Evolutionary conservation across 2,797 vertebrate species (phyloP).

Genomic region (Geotrypetes seraphini): DNA sequence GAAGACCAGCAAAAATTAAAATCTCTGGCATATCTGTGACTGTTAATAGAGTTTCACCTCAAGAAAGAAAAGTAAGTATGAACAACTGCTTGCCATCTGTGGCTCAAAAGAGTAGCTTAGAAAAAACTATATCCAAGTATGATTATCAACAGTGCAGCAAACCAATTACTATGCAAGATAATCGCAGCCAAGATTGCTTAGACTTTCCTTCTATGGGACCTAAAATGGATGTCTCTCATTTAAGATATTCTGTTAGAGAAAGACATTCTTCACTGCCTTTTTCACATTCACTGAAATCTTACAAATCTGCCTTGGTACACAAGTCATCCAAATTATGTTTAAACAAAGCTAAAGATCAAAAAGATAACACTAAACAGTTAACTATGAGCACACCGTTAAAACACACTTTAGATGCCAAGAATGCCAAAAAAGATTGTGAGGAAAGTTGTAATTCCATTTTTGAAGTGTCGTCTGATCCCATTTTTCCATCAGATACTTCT

Average conservation of each 20-base stretch:
- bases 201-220: too few species aligned
- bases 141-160: slow-evolving; percentile 39
- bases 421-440: slow-evolving; percentile 31
- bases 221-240: too few species aligned
- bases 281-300: slow-evolving; percentile 75
- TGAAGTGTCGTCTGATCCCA: slow-evolving; percentile 66
- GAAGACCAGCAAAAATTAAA: slow-evolving; percentile 85
- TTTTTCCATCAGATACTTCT: slow-evolving; percentile 65
- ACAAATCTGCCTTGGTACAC: slow-evolving; percentile 67
- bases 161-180: slow-evolving; percentile 14
- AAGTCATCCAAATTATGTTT: slow-evolving; percentile 74
- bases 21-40: slow-evolving; percentile 90
- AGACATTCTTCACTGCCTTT: slow-evolving; percentile 77
- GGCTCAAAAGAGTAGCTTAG: slow-evolving; percentile 34
- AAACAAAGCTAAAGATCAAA: slow-evolving; percentile 63
- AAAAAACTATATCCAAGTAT: slow-evolving; percentile 40
- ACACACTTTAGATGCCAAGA: slow-evolving; percentile 27
- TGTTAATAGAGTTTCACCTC: slow-evolving; percentile 73
- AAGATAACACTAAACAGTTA: slow-evolving; percentile 38
- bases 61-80: slow-evolving; percentile 77
- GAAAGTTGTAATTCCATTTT: slow-evolving; percentile 54
- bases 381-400: slow-evolving; percentile 45
- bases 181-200: slow-evolving; percentile 14
- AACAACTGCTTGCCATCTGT: slow-evolving; percentile 59
- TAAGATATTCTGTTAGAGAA: slow-evolving; percentile 73